phyloP scores from a whole-genome alignment of 2,888 invertebrate genomes.

The Eupeodes luniger region DNA sequence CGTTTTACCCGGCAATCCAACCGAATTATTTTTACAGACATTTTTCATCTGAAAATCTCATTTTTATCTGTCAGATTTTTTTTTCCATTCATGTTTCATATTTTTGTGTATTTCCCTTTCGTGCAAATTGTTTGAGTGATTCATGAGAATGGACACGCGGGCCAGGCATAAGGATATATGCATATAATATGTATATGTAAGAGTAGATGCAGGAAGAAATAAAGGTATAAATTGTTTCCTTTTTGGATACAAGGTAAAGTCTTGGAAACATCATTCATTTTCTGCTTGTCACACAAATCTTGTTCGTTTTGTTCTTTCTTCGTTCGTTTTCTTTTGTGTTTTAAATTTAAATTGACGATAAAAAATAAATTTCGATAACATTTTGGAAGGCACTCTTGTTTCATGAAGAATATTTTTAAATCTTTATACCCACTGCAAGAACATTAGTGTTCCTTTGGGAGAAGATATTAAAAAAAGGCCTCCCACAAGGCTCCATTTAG shows the following conservation, averaged over 20 bases:
- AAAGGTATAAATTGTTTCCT: conserved; percentile 26
- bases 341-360: conserved; percentile 1
- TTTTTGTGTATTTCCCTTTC: conserved; percentile 37
- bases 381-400: not conserved
- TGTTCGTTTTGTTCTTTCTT: not conserved
- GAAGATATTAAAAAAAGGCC: not conserved
- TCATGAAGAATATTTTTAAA: not conserved
- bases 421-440: too few relatives aligned
- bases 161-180: conserved; percentile 33
- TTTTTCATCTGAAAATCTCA: conserved; percentile 57
- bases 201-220: not conserved
- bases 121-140: conserved; percentile 54
- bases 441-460: too few relatives aligned
- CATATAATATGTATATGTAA: not conserved
- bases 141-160: conserved; percentile 46
- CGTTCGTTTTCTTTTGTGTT: conserved; percentile 1
- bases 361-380: not conserved
- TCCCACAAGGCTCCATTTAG: conserved; percentile 5
- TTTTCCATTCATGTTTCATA: conserved; percentile 29
- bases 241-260: conserved; percentile 1
- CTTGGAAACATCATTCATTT: conserved; percentile 31
- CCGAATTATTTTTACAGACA: conserved; percentile 46
- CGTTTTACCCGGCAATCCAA: conserved; percentile 23
- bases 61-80: conserved; percentile 56
- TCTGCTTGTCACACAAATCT: conserved; percentile 28